Evolutionary conservation across 2,797 vertebrate species (phyloP), one percentile per base, ranked within the genome.

Genomic region (Pagetopsis macropterus): DNA sequence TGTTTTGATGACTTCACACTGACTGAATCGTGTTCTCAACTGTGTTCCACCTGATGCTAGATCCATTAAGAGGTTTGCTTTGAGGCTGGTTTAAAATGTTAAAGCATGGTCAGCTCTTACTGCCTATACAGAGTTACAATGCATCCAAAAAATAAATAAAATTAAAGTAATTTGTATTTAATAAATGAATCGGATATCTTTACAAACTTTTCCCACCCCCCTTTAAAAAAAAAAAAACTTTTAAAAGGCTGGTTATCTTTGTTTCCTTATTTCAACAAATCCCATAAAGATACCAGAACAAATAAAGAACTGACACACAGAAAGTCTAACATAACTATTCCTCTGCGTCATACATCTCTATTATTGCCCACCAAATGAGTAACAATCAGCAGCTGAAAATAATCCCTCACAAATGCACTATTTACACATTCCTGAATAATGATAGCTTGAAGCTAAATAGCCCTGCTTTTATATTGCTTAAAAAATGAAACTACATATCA

Each of bases 1-100:
- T 52, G 14, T 21, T 65, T 52, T 27, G 51, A 50, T 48, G 52
- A 40, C 9, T 52, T 79, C 55, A 65, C 45, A 51, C 49, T 57
- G 37, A 57, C 23, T 11, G 9, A 69, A 40, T 66, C 17, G 37
- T 49, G 27, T 44, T 52, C 49, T 17, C 37, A 41, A 33, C 51
- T 72, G 44, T 40, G 49, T 13, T 43, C 2, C 37, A 44, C 9
- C 23, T 44, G 12, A 65, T 76, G 48, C 4, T 61, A 19, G n/a
- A 52, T 45, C 16, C 9, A 6, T 48, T 40, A 17, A 52, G 50
- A 5, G 55, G 40, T 55, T 27, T 46, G 49, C n/a, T 48, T 15
- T 60, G 14, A 55, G 46, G 49, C 8, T 11, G 3, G 23, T 49
- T 70, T 33, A 6, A 73, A 54, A 65, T 44, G 19, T 73, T 57